A percentile compares a stretch with the other conserved stretches of the same genome.
Evolutionary conservation across 2,797 vertebrate genomes (phyloP).

Genomic region (Prionace glauca): DNA sequence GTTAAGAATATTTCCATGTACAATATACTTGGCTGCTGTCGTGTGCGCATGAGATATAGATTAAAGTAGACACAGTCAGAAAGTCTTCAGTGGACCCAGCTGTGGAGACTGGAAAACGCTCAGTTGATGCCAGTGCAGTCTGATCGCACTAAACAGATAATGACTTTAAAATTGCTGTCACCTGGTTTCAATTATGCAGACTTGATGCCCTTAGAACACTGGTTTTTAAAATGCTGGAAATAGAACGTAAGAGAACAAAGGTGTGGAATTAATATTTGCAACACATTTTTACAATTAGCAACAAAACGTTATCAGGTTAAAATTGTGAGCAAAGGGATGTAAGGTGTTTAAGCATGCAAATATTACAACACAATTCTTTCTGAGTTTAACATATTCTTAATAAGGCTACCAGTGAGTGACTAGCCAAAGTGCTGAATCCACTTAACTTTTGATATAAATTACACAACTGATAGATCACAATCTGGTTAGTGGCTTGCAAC

Average conservation of each 20-base stretch:
- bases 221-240: neutral
- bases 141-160: slow-evolving; percentile 25
- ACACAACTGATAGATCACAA: neutral
- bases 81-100: slow-evolving; percentile 24
- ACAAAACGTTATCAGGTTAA: neutral
- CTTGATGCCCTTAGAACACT: slow-evolving; percentile 24
- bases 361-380: neutral
- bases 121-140: slow-evolving; percentile 19
- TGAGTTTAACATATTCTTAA: neutral
- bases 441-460: slow-evolving; percentile 1
- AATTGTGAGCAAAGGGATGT: neutral
- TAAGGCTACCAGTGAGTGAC: neutral
- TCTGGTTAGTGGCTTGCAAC: slow-evolving; percentile 13
- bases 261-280: neutral
- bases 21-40: neutral
- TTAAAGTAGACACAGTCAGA: slow-evolving; percentile 30
- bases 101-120: slow-evolving; percentile 19
- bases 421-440: neutral
- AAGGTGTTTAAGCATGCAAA: neutral
- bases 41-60: slow-evolving; percentile 7
- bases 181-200: slow-evolving; percentile 32
- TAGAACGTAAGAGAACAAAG: neutral
- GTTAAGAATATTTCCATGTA: slow-evolving; percentile 13
- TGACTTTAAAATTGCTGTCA: slow-evolving; percentile 34
- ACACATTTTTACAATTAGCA: neutral